Percentiles rank a stretch among this genome's conserved stretches.
Conservation (phyloP, 2,797 vertebrate species). For the Chrosomus eos region DNA sequence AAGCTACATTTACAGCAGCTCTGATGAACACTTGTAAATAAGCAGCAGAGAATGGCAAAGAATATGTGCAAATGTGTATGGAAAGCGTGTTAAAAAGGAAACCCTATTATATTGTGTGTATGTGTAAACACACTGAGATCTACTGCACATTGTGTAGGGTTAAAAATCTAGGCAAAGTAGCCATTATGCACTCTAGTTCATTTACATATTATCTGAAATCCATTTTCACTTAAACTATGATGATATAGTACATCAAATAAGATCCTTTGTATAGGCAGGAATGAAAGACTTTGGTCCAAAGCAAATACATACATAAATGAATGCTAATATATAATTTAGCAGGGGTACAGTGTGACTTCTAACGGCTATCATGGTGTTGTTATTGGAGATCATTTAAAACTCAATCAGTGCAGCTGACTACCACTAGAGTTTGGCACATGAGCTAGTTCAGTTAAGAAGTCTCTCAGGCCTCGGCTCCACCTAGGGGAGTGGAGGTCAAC, state of each 20-base stretch:
- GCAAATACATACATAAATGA: conserved; percentile 51
- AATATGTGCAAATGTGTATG: conserved; percentile 16
- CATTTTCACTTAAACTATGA: conserved; percentile 6
- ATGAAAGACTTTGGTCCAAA: conserved; percentile 59
- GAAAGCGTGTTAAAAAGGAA: conserved; percentile 23
- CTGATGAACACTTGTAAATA: conserved; percentile 23
- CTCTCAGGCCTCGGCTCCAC: conserved; percentile 56
- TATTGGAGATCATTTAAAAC: conserved; percentile 50
- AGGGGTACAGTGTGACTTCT: conserved; percentile 33
- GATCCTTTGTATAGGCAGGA: conserved; percentile 24
- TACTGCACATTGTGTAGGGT: conserved; percentile 39
- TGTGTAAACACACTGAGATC: conserved; percentile 36
- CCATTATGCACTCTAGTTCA: conserved; percentile 30
- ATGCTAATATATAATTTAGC: conserved; percentile 34
- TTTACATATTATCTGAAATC: conserved; percentile 38
- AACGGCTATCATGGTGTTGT: conserved; percentile 39
- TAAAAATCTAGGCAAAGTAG: conserved; percentile 27
- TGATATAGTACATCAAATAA: conserved; percentile 40
- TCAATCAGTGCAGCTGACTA: conserved; percentile 64
- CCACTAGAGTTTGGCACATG: conserved; percentile 65
- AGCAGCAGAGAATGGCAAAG: conserved; percentile 20
- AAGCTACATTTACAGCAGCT: conserved; percentile 41
- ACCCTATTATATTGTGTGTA: conserved; percentile 18
- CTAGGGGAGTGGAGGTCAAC: conserved; percentile 55
- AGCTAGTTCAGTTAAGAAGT: conserved; percentile 61